Evolutionary conservation across 2,797 vertebrate species (phyloP).

Genomic region (Phataginus tricuspis): DNA sequence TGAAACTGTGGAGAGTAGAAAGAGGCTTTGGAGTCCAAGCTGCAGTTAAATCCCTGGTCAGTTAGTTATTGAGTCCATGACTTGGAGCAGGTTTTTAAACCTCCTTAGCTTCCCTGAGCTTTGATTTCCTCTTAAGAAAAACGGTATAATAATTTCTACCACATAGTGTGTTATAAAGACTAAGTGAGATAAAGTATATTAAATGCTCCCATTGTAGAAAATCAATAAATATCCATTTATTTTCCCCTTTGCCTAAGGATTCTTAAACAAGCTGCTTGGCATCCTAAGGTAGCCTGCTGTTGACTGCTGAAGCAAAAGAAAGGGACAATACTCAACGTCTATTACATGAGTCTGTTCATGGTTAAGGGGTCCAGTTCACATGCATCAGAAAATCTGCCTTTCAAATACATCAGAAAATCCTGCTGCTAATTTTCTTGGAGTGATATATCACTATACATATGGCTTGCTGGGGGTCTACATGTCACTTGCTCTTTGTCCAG

Average conservation of each 20-base stretch:
- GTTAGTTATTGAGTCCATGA: background rate
- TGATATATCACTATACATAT: background rate
- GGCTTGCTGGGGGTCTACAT: background rate
- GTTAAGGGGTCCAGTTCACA: background rate
- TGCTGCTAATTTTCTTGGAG: background rate
- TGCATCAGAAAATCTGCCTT: background rate
- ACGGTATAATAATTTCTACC: constrained; percentile 9
- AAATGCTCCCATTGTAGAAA: background rate
- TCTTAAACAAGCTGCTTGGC: background rate
- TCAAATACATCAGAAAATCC: background rate
- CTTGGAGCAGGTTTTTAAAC: constrained; percentile 36
- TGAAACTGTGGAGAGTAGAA: background rate
- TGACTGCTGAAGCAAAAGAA: background rate
- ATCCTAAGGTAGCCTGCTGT: background rate
- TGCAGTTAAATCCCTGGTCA: background rate
- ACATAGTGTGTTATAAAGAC: background rate
- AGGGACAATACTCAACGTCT: background rate
- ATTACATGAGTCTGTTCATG: background rate
- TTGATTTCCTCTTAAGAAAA: constrained; percentile 37
- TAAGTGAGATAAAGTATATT: constrained; percentile 12
- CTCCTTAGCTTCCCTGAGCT: background rate
- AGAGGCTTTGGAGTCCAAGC: background rate
- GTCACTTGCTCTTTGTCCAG: background rate
- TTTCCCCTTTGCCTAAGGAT: constrained; percentile 5
- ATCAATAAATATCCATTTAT: constrained; percentile 23